Evolutionary conservation across 2,888 invertebrate genomes (phyloP).

Genomic region (Pegoplata infirma): DNA sequence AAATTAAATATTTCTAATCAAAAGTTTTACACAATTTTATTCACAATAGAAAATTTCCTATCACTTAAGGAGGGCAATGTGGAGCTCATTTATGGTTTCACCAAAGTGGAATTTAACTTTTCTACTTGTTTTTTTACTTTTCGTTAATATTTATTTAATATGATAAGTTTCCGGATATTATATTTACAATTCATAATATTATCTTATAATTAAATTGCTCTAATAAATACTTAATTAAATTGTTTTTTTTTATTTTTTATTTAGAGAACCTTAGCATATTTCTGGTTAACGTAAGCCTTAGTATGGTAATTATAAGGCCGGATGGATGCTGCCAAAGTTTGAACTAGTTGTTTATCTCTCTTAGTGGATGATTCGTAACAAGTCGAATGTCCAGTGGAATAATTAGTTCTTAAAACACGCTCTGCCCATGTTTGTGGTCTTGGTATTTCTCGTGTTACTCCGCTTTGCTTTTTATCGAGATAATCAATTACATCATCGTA

Average conservation of each 20-base stretch:
- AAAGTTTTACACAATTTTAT: too few relatives aligned
- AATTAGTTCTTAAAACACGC: constrained; percentile 86
- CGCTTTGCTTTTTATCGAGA: constrained; percentile 86
- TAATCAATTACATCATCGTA: constrained; percentile 92
- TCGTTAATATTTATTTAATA: constrained; percentile 37
- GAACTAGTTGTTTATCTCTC: constrained; percentile 80
- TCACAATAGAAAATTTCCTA: too few relatives aligned
- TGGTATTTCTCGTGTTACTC: constrained; percentile 84
- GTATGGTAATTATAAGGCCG: constrained; percentile 86
- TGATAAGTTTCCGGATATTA: constrained; percentile 49
- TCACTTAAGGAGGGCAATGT: too few relatives aligned
- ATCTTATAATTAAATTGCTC: constrained; percentile 47
- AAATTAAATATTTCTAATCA: too few relatives aligned
- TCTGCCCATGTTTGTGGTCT: constrained; percentile 92
- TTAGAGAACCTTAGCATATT: constrained; percentile 81
- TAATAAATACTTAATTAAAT: constrained; percentile 57
- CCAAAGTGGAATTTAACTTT: too few relatives aligned
- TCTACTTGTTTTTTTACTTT: too few relatives aligned
- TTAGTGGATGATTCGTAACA: constrained; percentile 70
- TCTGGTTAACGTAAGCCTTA: constrained; percentile 86
- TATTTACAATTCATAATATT: constrained; percentile 25
- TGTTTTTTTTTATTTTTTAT: constrained; percentile 4
- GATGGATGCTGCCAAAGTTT: constrained; percentile 83
- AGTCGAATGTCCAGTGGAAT: constrained; percentile 70
- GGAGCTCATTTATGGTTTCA: too few relatives aligned